Evolutionary conservation across 2,113 vertebrate species (phyloP).

Genomic region (Chionomys nivalis): DNA sequence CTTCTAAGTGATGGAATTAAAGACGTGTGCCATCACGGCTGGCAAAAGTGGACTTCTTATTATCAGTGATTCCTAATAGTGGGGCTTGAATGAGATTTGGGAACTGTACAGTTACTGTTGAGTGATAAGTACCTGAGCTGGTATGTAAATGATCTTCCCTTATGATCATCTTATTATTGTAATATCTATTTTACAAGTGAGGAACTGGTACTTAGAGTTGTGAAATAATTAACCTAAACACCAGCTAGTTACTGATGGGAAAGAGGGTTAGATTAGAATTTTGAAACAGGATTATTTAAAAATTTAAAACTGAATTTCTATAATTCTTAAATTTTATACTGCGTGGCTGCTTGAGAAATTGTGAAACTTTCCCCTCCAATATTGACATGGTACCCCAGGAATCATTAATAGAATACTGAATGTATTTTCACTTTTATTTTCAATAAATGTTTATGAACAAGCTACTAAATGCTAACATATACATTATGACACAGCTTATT

Average conservation of each 20-base stretch:
- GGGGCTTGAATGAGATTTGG: not conserved
- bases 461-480: not conserved
- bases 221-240: not conserved
- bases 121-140: not conserved
- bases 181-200: conserved; percentile 36
- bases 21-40: too few relatives aligned
- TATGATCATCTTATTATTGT: not conserved
- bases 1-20: too few relatives aligned
- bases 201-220: not conserved
- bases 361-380: not conserved
- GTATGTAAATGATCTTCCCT: not conserved
- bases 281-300: not conserved
- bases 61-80: not conserved
- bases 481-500: not conserved
- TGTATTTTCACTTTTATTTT: not conserved
- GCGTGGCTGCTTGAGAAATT: not conserved
- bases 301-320: not conserved
- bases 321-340: not conserved
- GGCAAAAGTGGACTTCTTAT: not conserved
- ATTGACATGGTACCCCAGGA: not conserved
- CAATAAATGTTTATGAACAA: not conserved
- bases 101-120: not conserved
- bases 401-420: not conserved
- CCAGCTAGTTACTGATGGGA: not conserved
- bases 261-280: conserved; percentile 3